Evolutionary conservation across 2,888 invertebrate genomes (phyloP), one percentile per base, ranked within the genome.

Genomic region (Trisateles emortualis): DNA sequence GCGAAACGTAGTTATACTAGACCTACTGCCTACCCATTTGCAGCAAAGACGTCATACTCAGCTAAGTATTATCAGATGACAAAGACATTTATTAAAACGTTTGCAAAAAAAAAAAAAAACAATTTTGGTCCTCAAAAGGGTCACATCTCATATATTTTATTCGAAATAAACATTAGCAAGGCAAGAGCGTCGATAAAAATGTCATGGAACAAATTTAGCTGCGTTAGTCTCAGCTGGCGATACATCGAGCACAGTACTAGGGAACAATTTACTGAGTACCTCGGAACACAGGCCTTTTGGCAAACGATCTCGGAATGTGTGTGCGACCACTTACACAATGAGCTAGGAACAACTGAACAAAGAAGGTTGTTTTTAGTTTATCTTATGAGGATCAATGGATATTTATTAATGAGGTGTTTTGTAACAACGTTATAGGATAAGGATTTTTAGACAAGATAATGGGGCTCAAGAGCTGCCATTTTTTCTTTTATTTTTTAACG

Each of bases 181-280:
- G 17, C 5, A 14, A 6, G n/a, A 9, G 3, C 35, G 22, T 50
- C 44, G 35, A 38, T 54, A 52, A 65, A 26, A 63, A 51, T 48
- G 55, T 52, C 52, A n/a, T 32, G 17, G 17, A 47, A 50, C 58
- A 52, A 55, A 63, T 56, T 59, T 46, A 33, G 11, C 19, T 22
- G 19, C 35, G 10, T 40, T 24, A n/a, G 43, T 30, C 52, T 32
- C 38, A 63, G 47, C 35, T 49, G 55, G 13, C 35, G 50, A 3
- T 17, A 39, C 52, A 54, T 42, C 17, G 30, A 38, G 19, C 3
- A 22, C 40, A 45, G 26, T 10, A 1, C n/a, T n/a, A 46, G 62
- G 54, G 54, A 49, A 42, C 45, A 50, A 52, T 62, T 63, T 13
- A 39, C 22, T 39, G 11, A 39, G 22, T 39, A 22, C 22, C 8